Percentiles rank a stretch among this genome's conserved stretches.
Conservation (phyloP, 2,888 invertebrate species). For the Macrophya annulata region DNA sequence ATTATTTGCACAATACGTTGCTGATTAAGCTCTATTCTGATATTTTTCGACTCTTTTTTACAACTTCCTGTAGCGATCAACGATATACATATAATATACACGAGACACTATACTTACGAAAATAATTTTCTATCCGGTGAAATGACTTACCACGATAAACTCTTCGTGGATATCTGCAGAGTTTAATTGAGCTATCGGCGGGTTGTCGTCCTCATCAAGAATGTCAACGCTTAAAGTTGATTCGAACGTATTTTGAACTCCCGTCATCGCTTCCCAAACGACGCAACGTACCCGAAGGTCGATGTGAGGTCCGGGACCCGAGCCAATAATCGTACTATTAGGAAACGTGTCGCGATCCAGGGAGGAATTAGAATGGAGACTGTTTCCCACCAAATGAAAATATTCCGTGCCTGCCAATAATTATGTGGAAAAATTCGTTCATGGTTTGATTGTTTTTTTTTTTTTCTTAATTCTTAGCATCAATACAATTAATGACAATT, state of each 20-base stretch:
- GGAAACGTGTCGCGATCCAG: slow-evolving; percentile 79
- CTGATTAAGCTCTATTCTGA: slow-evolving; percentile 41
- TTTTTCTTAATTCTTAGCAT: not conserved
- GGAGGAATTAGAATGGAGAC: slow-evolving; percentile 77
- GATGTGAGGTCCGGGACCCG: slow-evolving; percentile 75
- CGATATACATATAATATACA: not conserved
- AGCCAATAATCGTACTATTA: slow-evolving; percentile 65
- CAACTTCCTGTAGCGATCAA: not conserved
- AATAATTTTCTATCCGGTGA: not conserved
- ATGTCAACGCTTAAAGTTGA: slow-evolving; percentile 79
- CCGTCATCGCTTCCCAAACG: slow-evolving; percentile 76
- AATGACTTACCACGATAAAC: slow-evolving; percentile 71
- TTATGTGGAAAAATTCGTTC: not conserved
- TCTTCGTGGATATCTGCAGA: slow-evolving; percentile 72
- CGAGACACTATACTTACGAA: not conserved
- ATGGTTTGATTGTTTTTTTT: not conserved
- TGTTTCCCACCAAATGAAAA: slow-evolving; percentile 77
- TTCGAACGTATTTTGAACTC: slow-evolving; percentile 72
- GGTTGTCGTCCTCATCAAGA: slow-evolving; percentile 81
- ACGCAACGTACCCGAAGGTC: slow-evolving; percentile 78
- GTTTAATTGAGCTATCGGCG: slow-evolving; percentile 77
- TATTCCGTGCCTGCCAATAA: slow-evolving; percentile 74
- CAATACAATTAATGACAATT: not conserved
- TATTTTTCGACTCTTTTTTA: slow-evolving; percentile 14
- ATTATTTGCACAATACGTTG: slow-evolving; percentile 69